These are phyloP conservation scores for Bucco capensis DNA, from an alignment of 2,113 vertebrate species.

Conservation along the genomic window DNA sequence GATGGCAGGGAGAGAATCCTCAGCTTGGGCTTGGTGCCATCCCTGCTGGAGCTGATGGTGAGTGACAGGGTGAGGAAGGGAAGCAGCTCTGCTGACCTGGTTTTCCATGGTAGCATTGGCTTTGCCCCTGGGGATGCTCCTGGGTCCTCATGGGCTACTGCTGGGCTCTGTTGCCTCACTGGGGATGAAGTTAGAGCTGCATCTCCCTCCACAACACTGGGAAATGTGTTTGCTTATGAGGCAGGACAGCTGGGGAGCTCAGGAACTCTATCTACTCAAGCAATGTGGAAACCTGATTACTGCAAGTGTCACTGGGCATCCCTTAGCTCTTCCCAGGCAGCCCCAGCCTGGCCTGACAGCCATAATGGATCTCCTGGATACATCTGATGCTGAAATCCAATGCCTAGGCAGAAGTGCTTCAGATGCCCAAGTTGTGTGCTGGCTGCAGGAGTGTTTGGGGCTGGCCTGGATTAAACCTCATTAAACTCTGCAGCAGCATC, in stretches of 20 bases:
- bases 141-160: neutral
- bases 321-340: constrained; percentile 48
- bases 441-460: constrained; percentile 33
- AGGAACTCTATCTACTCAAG: constrained; percentile 45
- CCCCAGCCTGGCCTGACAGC: constrained; percentile 59
- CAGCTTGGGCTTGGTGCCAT: rapidly evolving
- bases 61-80: neutral
- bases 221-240: constrained; percentile 43
- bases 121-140: neutral
- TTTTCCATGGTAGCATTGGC: neutral
- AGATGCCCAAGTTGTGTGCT: constrained; percentile 29
- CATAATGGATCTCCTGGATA: constrained; percentile 57
- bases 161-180: neutral
- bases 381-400: constrained; percentile 50
- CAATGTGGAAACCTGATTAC: constrained; percentile 61
- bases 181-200: neutral
- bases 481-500: neutral
- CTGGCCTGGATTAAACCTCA: constrained; percentile 28
- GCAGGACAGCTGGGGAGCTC: constrained; percentile 48
- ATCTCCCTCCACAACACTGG: neutral
- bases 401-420: constrained; percentile 59
- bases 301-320: constrained; percentile 40
- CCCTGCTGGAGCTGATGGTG: rapidly evolving
- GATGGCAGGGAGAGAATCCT: neutral
- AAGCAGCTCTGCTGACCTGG: neutral